Evolutionary conservation across 1,140 invertebrate species (phyloP).

Genomic region (Trachymyrmex cornetzi): DNA sequence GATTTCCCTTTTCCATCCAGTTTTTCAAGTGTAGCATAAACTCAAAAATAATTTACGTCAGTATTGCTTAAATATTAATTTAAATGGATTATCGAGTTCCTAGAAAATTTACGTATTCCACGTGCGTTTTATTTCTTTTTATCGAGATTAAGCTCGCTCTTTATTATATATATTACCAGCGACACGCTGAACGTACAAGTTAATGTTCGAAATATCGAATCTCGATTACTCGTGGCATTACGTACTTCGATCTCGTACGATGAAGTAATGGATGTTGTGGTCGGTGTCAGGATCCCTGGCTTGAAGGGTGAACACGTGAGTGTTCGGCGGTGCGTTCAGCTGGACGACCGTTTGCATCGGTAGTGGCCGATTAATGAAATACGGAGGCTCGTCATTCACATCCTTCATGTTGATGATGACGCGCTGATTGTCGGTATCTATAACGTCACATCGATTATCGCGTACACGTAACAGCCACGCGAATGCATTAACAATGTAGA

Average conservation of each 20-base stretch:
- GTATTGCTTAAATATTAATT: not conserved
- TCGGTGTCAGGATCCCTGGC: constrained; percentile 98
- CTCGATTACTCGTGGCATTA: constrained; percentile 59
- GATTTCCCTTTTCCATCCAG: not conserved
- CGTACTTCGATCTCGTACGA: constrained; percentile 94
- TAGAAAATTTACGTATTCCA: not conserved
- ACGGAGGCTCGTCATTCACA: constrained; percentile 98
- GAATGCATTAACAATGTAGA: constrained; percentile 1
- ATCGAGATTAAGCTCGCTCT: not conserved
- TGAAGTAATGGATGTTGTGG: constrained; percentile 98
- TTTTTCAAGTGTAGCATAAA: not conserved
- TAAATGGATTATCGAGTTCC: not conserved
- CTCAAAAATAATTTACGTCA: constrained; percentile 10
- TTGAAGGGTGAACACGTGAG: constrained; percentile 97
- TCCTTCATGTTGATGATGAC: constrained; percentile 98
- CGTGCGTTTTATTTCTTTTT: not conserved
- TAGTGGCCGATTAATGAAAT: constrained; percentile 97
- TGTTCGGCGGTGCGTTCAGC: constrained; percentile 97
- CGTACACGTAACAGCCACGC: constrained; percentile 18
- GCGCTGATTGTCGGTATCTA: constrained; percentile 97
- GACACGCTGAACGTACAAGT: not conserved
- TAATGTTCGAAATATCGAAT: constrained; percentile 41
- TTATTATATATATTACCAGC: constrained; percentile 16
- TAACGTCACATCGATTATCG: constrained; percentile 79
- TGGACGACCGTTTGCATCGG: constrained; percentile 99